phyloP scores from a whole-genome alignment of 1,140 invertebrate genomes.

The Temnothorax longispinosus region DNA sequence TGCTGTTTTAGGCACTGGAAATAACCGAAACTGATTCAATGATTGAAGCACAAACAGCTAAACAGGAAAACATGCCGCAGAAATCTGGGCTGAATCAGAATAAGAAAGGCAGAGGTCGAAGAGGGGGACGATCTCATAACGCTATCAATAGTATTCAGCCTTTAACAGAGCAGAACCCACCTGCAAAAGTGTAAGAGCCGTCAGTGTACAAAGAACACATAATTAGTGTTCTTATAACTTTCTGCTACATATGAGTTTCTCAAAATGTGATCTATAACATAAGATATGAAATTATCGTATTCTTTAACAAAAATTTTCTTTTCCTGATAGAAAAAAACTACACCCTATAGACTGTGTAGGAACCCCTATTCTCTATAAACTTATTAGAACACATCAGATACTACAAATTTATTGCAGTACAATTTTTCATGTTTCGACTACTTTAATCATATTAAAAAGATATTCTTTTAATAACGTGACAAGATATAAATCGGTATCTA shows the following conservation, averaged over 20 bases:
- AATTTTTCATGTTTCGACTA: conserved; percentile 44
- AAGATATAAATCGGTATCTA: conserved; percentile 47
- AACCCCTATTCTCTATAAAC: background rate
- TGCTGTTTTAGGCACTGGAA: conserved; percentile 81
- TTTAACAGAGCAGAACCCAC: conserved; percentile 85
- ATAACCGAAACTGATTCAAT: conserved; percentile 85
- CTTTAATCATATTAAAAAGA: conserved; percentile 47
- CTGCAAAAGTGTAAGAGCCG: conserved; percentile 76
- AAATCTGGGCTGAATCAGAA: conserved; percentile 78
- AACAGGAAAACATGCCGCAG: conserved; percentile 86
- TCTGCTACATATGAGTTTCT: conserved; percentile 17
- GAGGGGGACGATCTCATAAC: conserved; percentile 86
- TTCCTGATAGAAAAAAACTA: background rate
- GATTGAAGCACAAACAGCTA: conserved; percentile 87
- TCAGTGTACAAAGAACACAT: conserved; percentile 48
- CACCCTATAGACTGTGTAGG: background rate
- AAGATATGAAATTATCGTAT: background rate
- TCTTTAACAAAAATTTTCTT: background rate
- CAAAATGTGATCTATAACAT: conserved; percentile 12
- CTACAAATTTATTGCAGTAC: conserved; percentile 64
- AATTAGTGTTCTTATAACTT: conserved; percentile 2
- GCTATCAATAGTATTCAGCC: conserved; percentile 82
- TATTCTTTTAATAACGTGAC: conserved; percentile 32
- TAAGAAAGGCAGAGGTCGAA: conserved; percentile 85
- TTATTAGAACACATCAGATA: conserved; percentile 14